phyloP scores from a whole-genome alignment of 2,113 vertebrate species.

The Panthera uncia region DNA sequence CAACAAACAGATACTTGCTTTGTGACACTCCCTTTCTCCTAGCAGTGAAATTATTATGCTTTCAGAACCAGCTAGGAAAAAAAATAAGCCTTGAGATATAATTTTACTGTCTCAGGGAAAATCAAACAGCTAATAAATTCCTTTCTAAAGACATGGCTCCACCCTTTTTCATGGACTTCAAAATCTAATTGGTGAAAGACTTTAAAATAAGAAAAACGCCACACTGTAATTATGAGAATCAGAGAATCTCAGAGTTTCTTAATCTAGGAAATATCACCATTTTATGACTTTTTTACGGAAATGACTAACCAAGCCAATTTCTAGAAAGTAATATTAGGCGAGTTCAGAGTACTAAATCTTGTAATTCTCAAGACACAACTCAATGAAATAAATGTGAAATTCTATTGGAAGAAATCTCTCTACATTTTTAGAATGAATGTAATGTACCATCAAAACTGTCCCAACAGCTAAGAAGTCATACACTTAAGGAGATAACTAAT shows the following conservation, averaged over 20 bases:
- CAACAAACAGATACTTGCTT: background rate
- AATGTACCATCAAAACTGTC: background rate
- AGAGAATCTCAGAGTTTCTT: background rate
- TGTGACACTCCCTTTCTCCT: background rate
- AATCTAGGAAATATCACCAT: constrained; percentile 16
- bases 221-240: background rate
- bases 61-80: background rate
- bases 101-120: background rate
- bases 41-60: background rate
- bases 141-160: background rate
- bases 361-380: background rate
- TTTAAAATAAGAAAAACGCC: constrained; percentile 22
- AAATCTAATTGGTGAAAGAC: background rate
- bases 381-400: background rate
- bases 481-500: background rate
- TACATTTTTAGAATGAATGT: background rate
- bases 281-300: background rate
- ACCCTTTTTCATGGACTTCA: background rate
- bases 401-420: background rate
- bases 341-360: background rate
- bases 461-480: background rate
- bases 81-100: background rate
- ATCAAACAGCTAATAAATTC: background rate
- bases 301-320: background rate
- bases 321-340: background rate